Conservation (phyloP, 2,888 invertebrate genomes). For the Peribatodes rhomboidaria region DNA sequence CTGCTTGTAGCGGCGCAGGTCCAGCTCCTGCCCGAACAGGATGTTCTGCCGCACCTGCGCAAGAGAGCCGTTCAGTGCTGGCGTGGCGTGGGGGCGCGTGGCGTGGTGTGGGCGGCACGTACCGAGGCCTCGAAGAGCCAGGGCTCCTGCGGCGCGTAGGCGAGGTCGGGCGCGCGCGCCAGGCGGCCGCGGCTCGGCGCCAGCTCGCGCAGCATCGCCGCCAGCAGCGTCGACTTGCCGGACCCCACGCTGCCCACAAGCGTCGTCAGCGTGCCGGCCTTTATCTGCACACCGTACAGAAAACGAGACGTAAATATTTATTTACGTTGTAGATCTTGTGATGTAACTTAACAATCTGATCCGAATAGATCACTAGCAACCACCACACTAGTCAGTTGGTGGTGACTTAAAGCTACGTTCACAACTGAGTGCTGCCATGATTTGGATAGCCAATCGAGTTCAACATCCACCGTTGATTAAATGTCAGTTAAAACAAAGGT, state of each 20-base stretch:
- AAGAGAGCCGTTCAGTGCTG: not conserved
- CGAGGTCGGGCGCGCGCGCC: constrained; percentile 78
- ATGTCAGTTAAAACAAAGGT: too few species aligned
- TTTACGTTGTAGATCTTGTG: not conserved
- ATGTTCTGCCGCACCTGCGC: constrained; percentile 91
- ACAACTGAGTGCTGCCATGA: too few species aligned
- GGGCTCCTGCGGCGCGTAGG: constrained; percentile 89
- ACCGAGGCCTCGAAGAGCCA: constrained; percentile 88
- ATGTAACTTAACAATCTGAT: not conserved
- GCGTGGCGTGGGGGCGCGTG: too few species aligned
- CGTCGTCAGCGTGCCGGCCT: constrained; percentile 83
- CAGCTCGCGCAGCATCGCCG: constrained; percentile 91
- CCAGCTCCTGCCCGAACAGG: constrained; percentile 89
- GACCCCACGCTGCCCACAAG: constrained; percentile 92
- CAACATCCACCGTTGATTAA: too few species aligned
- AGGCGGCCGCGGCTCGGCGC: constrained; percentile 86
- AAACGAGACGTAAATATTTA: not conserved
- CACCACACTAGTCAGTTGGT: too few species aligned
- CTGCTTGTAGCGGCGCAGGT: constrained; percentile 84
- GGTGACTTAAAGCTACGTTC: too few species aligned
- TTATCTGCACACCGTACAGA: constrained; percentile 65
- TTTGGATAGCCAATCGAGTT: too few species aligned
- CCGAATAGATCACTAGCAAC: not conserved
- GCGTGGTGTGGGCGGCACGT: too few species aligned
- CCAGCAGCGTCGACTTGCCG: constrained; percentile 91